Base-by-base conservation (phyloP, 2,113 vertebrate genomes). In the Pollimyrus isidori region DNA sequence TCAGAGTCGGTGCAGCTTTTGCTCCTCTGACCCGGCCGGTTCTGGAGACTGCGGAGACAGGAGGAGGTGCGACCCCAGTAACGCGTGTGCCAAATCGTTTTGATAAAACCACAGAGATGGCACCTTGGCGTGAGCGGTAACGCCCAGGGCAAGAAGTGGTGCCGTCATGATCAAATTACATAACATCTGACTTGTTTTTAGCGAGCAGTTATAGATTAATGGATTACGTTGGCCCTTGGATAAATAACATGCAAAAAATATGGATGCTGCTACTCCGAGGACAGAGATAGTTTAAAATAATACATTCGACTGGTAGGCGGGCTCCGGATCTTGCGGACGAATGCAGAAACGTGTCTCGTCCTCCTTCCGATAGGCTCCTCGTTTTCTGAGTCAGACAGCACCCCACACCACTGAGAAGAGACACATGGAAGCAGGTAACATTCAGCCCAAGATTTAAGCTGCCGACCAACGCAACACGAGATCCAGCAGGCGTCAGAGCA, bases 321-420 rank as follows among this genome's bases (percentile, higher is more conserved):
- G 49, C 82, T 91, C 73, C 93, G 97, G 93, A 93, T 96, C 94
- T 97, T 98, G 90, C 96, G 96, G 88, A 98, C 96, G 90, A 98
- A 98, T 23, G 97, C 98, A 0, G 98, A 98, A 1, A 97, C 96
- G 91, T 97, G 97, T 0, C 94, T 92, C 58, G 96, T 95, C 94
- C 95, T 97, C 90, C 95, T 95, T 92, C 94, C 95, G 90, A 96
- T 95, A 0, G 98, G 98, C 91, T 99, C 97, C 91, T 99, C 98
- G 0, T 99, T 99, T 95, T 99, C 98, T 0, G 98, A 98, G 93
- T 99, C 97, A 0, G 98, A 99, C 92, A 97, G 95, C 52, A 95
- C 92, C 0, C 93, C 94, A 92, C 93, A 90, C 85, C 50, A 53
- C 82, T 84, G 87, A 89, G 65, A 91, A 92, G 87, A 65, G 87